These are phyloP conservation scores for Cydia pomonella DNA, from an alignment of 1,140 invertebrate species.

Conservation along the genomic window DNA sequence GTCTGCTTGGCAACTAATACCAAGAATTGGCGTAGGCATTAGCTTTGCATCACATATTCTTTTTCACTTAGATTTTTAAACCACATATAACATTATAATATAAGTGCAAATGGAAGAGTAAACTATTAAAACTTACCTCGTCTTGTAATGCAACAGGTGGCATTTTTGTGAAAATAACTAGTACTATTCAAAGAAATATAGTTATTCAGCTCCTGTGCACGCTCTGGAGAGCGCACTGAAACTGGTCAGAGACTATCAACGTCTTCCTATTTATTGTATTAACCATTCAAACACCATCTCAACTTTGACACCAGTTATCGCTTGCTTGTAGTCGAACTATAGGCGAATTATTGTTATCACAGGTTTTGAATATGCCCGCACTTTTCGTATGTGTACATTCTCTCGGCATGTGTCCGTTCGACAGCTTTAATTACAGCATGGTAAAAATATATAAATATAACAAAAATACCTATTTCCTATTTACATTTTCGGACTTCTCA, in stretches of 20 bases:
- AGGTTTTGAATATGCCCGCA: slow-evolving; percentile 13
- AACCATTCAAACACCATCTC: slow-evolving; percentile 42
- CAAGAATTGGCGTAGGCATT: too few species aligned
- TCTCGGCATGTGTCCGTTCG: neutral
- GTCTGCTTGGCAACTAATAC: too few species aligned
- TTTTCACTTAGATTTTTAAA: neutral
- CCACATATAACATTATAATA: neutral
- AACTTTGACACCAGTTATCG: slow-evolving; percentile 62
- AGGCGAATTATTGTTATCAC: slow-evolving; percentile 39
- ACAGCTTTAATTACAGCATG: neutral
- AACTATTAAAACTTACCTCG: slow-evolving; percentile 52
- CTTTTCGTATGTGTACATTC: neutral
- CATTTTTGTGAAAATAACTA: slow-evolving; percentile 52
- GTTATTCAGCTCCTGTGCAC: slow-evolving; percentile 35
- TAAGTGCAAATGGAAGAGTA: neutral
- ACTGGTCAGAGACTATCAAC: slow-evolving; percentile 54
- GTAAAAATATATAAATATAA: neutral
- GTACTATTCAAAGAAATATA: slow-evolving; percentile 21
- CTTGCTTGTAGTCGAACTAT: neutral
- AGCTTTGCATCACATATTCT: too few species aligned
- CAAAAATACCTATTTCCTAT: neutral
- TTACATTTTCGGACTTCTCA: neutral
- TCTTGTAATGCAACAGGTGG: slow-evolving; percentile 72
- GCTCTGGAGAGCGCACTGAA: slow-evolving; percentile 42
- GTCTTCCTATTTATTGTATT: slow-evolving; percentile 59